These are phyloP conservation scores for Centroberyx gerrardi DNA, from an alignment of 2,797 vertebrate genomes.

Conservation along the genomic window DNA sequence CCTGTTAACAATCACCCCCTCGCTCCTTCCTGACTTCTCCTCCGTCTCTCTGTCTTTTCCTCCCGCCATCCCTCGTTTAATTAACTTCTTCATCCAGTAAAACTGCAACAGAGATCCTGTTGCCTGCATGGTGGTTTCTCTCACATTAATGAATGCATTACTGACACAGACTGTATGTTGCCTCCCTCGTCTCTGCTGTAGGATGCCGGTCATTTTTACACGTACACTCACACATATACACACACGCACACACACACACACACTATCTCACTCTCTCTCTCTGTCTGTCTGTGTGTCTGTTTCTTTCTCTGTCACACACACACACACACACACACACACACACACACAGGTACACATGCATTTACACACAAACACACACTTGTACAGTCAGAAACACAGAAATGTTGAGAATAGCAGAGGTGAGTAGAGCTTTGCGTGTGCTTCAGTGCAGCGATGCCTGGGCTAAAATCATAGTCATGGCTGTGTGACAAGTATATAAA, in stretches of 20 bases:
- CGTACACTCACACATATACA: slow-evolving; percentile 14
- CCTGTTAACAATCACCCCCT: slow-evolving; percentile 75
- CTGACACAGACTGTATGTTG: background rate
- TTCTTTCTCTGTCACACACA: background rate
- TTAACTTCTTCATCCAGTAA: slow-evolving; percentile 72
- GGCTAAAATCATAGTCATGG: background rate
- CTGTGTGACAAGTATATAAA: background rate
- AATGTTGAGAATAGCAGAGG: background rate
- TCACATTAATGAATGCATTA: slow-evolving; percentile 40
- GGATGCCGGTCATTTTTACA: slow-evolving; percentile 20
- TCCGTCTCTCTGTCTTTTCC: slow-evolving; percentile 54
- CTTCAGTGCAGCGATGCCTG: slow-evolving; percentile 9
- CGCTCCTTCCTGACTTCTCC: slow-evolving; percentile 68
- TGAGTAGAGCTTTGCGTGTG: slow-evolving; percentile 1
- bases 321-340: background rate
- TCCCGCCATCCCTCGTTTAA: slow-evolving; percentile 68
- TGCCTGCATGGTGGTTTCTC: slow-evolving; percentile 60
- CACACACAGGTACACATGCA: background rate
- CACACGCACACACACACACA: background rate
- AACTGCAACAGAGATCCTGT: slow-evolving; percentile 65
- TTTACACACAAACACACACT: slow-evolving; percentile 9
- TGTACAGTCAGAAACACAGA: background rate
- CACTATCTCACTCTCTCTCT: background rate
- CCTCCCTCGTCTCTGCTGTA: background rate
- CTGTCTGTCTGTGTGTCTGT: too few relatives aligned